Evolutionary conservation across 2,797 vertebrate genomes (phyloP).

Genomic region (Erpetoichthys calabaricus): DNA sequence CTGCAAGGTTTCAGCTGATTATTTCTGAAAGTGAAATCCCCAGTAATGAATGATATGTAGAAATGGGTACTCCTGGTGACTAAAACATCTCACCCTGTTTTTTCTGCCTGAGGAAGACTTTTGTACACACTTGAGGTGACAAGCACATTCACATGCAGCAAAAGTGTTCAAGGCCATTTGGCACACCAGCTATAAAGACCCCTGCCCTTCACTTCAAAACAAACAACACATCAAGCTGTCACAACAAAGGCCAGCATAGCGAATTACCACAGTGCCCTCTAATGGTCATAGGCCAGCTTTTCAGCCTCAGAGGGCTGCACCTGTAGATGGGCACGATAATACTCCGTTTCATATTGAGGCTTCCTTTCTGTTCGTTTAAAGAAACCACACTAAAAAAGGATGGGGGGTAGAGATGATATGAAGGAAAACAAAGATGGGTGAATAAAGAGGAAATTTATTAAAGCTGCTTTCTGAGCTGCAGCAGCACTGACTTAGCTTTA

Average conservation of each 20-base stretch:
- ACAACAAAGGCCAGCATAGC: conserved; percentile 5
- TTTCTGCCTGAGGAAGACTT: no score
- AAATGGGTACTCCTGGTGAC: no score
- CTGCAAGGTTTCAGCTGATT: no score
- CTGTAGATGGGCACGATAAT: conserved; percentile 67
- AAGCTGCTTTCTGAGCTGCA: background rate
- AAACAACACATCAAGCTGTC: conserved; percentile 1
- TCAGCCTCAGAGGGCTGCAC: conserved; percentile 74
- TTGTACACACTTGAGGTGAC: no score
- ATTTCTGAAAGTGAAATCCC: no score
- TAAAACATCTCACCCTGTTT: no score
- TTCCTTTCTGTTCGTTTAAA: conserved; percentile 64
- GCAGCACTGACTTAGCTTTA: conserved; percentile 26
- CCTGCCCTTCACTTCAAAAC: no score
- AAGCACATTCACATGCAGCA: no score
- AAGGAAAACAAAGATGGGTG: conserved; percentile 12
- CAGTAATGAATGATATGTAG: no score
- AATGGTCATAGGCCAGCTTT: conserved; percentile 58
- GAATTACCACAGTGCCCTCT: conserved; percentile 48
- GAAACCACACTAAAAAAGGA: conserved; percentile 69
- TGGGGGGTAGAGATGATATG: conserved; percentile 20
- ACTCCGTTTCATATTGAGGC: conserved; percentile 64
- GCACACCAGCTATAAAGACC: no score
- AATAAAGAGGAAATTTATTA: conserved; percentile 10
- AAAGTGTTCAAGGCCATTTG: no score